Conservation (phyloP, 2,113 vertebrate species). For the Chloropsis hardwickii region DNA sequence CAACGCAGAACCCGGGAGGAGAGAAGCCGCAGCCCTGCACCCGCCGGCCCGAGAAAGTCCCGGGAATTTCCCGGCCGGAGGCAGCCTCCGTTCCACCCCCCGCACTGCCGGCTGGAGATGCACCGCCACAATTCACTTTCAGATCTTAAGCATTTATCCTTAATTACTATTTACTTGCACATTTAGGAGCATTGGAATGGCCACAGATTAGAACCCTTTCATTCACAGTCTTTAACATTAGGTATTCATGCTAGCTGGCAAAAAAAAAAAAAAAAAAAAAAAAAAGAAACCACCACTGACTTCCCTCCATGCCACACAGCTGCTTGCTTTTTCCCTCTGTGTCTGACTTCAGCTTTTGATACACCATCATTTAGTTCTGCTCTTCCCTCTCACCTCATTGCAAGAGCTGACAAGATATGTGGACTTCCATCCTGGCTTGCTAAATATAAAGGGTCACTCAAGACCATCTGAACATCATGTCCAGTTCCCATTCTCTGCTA, state of each 20-base stretch:
- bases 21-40: no score
- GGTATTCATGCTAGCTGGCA: not conserved
- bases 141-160: not conserved
- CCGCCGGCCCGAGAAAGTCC: no score
- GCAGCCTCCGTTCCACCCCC: no score
- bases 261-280: not conserved
- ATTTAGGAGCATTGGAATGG: not conserved
- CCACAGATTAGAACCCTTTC: not conserved
- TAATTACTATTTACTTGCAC: not conserved
- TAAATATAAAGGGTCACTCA: not conserved
- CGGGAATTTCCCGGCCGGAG: no score
- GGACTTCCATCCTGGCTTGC: slow-evolving; percentile 23
- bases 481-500: not conserved
- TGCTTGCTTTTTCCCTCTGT: not conserved
- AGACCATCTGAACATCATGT: slow-evolving; percentile 38
- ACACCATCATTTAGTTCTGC: not conserved
- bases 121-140: no score
- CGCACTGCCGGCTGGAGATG: no score
- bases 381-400: not conserved
- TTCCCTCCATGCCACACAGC: not conserved
- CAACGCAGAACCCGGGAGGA: no score
- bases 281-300: not conserved
- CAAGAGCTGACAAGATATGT: slow-evolving; percentile 21
- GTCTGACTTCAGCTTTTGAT: slow-evolving; percentile 38
- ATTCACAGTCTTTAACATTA: not conserved